These are phyloP conservation scores for Carpatolechia fugitivella DNA, from an alignment of 2,888 invertebrate genomes.

Conservation along the genomic window DNA sequence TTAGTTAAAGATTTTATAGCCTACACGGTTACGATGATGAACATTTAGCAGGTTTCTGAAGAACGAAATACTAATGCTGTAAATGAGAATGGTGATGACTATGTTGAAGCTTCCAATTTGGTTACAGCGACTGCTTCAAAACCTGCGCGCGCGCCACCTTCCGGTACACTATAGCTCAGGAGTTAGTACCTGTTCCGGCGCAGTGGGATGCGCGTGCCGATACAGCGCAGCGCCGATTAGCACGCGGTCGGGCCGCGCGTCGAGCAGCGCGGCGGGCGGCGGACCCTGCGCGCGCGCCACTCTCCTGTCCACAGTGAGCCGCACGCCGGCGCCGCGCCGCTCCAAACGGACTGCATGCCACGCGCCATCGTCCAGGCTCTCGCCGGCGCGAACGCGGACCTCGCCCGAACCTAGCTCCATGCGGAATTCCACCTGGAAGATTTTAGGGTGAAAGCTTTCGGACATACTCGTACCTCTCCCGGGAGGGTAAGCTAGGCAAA, in stretches of 20 bases:
- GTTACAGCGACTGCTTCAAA: too few relatives aligned
- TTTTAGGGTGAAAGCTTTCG: too few relatives aligned
- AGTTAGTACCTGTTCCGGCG: constrained; percentile 55
- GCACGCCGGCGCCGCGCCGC: constrained; percentile 88
- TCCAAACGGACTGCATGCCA: constrained; percentile 91
- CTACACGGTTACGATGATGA: too few relatives aligned
- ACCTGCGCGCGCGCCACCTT: too few relatives aligned
- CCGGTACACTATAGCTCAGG: neutral
- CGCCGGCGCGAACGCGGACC: constrained; percentile 86
- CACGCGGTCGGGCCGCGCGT: constrained; percentile 90
- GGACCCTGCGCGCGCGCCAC: constrained; percentile 84
- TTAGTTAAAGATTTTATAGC: too few relatives aligned
- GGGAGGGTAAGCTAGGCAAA: too few relatives aligned
- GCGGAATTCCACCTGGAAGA: constrained; percentile 88
- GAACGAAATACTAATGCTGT: too few relatives aligned
- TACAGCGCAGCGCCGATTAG: constrained; percentile 91
- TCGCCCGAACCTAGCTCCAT: constrained; percentile 96
- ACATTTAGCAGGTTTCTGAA: too few relatives aligned
- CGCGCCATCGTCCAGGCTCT: constrained; percentile 61
- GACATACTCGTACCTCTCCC: too few relatives aligned
- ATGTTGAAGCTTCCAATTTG: too few relatives aligned
- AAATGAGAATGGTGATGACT: too few relatives aligned
- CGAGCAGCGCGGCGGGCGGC: constrained; percentile 89
- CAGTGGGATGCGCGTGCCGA: constrained; percentile 85
- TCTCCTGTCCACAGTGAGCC: constrained; percentile 88